Evolutionary conservation across 2,797 vertebrate species (phyloP).

Genomic region (Fratercula arctica): DNA sequence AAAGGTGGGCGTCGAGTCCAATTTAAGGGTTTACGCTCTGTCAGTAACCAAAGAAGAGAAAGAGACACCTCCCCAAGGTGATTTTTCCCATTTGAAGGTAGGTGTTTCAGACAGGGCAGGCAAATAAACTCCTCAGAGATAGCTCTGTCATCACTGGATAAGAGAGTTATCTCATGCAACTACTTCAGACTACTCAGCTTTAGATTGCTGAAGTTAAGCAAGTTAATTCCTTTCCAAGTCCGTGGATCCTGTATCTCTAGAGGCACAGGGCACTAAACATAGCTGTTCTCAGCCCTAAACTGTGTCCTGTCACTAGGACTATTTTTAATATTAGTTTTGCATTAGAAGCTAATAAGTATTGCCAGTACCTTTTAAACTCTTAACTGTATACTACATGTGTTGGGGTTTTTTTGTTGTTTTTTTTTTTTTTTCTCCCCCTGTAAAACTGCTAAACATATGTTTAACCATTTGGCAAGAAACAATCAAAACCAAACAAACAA

Average conservation of each 20-base stretch:
- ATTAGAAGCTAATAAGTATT: slow-evolving; percentile 22
- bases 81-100: neutral
- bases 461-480: slow-evolving; percentile 56
- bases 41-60: neutral
- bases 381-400: neutral
- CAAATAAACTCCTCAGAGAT: neutral
- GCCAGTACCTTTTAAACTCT: slow-evolving; percentile 22
- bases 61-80: neutral
- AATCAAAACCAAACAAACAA: slow-evolving; percentile 54
- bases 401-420: neutral
- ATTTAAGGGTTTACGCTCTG: neutral
- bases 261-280: neutral
- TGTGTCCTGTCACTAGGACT: neutral
- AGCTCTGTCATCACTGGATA: neutral
- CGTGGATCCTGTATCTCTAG: neutral
- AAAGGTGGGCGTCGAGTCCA: neutral
- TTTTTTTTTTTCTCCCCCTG: neutral
- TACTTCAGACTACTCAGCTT: neutral
- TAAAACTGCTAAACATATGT: slow-evolving; percentile 60
- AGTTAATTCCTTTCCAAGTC: neutral
- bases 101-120: neutral
- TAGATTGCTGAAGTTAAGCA: neutral
- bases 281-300: neutral
- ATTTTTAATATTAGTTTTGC: slow-evolving; percentile 18
- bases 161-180: neutral